Base-by-base conservation (phyloP, 1,140 invertebrate species). In the Helicoverpa zea region DNA sequence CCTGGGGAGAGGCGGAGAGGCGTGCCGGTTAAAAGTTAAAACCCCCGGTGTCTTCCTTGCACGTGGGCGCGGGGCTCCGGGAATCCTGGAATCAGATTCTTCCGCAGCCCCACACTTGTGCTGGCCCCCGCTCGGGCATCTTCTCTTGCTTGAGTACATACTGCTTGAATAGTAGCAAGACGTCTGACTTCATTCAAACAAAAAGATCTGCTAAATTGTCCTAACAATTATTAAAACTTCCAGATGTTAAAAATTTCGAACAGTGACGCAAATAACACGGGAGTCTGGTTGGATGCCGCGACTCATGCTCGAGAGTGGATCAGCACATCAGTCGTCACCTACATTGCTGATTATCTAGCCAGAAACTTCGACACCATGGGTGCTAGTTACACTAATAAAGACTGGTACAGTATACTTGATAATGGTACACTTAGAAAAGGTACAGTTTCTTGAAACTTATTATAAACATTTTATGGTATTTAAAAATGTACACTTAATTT, bases 291-390 rank as follows among this genome's bases (percentile, higher is more conserved):
- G 47, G 96, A 96, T 76, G 96, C 94, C 49, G 96, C 96, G n/a
- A 96, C 96, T 70, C 96, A 97, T 85, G 96, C 96, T 11, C 89
- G 96, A 16, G 96, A 97, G 88, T 97, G 97, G 97, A 97, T 97
- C 54, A 95, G 96, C 9, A 95, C 96, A 2, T 95, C 97, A 0
- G 96, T 96, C 0, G 96, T 96, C 3, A 93, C 97, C 1, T 97
- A 96, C 84, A 90, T 94, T 23, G 92, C 91, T 51, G 88, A 94
- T 79, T 83, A 93, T 66, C 83, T 93, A 47, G 90, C 90, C 0
- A 90, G 72, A 70, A 89, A 91, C 74, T 93, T 92, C 61, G 80
- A 87, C n/a, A 85, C 73, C 11, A 82, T 92, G 5, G 87, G 92
- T 14, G 75, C 85, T 16, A 82, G 56, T 70, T 86, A 91, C 9